Conservation (phyloP, 2,888 invertebrate genomes). For the Rugalucina vietnamica region DNA sequence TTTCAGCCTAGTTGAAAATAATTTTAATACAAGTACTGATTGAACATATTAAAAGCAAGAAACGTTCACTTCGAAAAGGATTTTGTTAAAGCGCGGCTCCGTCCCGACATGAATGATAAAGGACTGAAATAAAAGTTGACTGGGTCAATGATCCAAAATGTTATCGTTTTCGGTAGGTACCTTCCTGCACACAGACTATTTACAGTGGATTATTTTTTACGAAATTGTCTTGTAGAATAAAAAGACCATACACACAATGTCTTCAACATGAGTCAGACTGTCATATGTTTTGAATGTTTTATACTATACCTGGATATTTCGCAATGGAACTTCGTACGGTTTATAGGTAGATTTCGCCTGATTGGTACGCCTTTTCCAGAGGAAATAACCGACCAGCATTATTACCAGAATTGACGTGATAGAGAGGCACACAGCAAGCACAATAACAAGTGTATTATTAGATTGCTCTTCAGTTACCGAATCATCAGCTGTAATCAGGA, state of each 20-base stretch:
- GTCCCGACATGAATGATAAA: background rate
- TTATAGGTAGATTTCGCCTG: background rate
- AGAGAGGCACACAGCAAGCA: background rate
- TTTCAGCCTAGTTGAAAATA: background rate
- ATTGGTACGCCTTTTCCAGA: background rate
- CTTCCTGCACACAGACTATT: no score
- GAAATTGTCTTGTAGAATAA: background rate
- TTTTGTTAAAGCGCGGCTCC: background rate
- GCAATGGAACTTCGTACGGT: background rate
- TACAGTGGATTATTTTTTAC: background rate
- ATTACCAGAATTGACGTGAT: background rate
- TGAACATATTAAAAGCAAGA: background rate
- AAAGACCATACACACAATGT: background rate
- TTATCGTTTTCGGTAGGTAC: no score
- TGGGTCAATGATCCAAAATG: no score
- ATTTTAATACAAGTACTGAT: background rate
- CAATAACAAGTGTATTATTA: background rate
- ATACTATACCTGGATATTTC: background rate
- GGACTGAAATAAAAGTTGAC: background rate
- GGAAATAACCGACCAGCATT: background rate
- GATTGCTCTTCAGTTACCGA: background rate
- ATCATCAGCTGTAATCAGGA: background rate
- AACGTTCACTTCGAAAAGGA: background rate
- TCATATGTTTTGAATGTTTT: background rate
- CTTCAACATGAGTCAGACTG: background rate